A percentile compares a stretch with the other conserved stretches of the same genome.
Evolutionary conservation across 2,888 invertebrate genomes (phyloP).

Genomic region (Nematopogon swammerdamellus): DNA sequence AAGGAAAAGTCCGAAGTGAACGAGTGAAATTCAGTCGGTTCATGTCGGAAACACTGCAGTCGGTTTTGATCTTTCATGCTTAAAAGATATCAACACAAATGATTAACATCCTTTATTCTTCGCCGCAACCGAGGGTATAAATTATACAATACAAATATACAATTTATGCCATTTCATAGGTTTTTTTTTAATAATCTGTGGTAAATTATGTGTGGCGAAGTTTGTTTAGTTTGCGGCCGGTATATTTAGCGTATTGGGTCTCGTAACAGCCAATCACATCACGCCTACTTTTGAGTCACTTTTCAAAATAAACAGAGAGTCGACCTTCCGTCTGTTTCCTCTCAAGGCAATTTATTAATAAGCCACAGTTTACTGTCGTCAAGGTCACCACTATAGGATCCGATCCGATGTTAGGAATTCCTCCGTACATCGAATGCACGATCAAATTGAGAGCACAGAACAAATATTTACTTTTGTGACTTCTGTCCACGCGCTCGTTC

Average conservation of each 20-base stretch:
- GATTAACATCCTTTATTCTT: too few relatives aligned
- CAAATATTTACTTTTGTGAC: not conserved
- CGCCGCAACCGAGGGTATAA: too few relatives aligned
- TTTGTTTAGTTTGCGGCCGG: not conserved
- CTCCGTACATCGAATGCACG: not conserved
- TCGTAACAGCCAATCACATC: not conserved
- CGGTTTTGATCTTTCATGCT: too few relatives aligned
- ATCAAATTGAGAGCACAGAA: not conserved
- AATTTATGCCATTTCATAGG: too few relatives aligned
- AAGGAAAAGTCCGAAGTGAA: not conserved
- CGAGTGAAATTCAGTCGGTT: conserved; percentile 9
- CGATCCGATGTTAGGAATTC: not conserved
- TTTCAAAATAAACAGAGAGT: not conserved
- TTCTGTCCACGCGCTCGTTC: not conserved
- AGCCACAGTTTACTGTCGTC: not conserved
- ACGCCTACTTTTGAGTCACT: not conserved
- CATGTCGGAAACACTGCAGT: too few relatives aligned
- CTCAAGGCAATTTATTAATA: not conserved
- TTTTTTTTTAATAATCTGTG: too few relatives aligned
- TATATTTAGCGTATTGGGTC: not conserved
- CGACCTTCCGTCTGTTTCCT: not conserved
- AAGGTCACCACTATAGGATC: not conserved
- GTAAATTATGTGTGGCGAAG: conserved; percentile 2
- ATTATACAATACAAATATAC: too few relatives aligned
- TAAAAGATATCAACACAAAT: too few relatives aligned